Conservation (phyloP, 2,113 vertebrate genomes). For the Anguilla japonica region DNA sequence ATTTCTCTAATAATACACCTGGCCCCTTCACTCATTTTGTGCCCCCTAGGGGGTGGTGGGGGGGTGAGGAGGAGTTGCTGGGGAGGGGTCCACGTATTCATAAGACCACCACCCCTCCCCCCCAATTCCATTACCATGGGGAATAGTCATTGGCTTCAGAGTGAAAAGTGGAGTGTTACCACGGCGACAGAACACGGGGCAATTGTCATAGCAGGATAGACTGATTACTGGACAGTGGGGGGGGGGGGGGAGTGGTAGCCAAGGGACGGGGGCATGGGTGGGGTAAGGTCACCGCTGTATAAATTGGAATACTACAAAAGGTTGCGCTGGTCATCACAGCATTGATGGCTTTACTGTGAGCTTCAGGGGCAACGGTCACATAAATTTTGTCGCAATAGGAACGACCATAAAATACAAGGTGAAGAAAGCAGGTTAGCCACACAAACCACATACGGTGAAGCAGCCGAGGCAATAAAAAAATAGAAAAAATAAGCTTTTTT, state of each 20-base stretch:
- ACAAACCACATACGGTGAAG: no score
- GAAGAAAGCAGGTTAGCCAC: neutral
- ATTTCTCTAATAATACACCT: constrained; percentile 34
- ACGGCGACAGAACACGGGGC: constrained; percentile 56
- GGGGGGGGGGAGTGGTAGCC: constrained; percentile 18
- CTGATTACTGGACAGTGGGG: constrained; percentile 54
- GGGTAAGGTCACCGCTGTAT: constrained; percentile 51
- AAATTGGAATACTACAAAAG: constrained; percentile 37
- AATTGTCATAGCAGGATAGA: constrained; percentile 59
- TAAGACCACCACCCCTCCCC: constrained; percentile 11
- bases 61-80: constrained; percentile 24
- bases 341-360: constrained; percentile 55
- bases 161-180: constrained; percentile 50
- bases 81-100: constrained; percentile 39
- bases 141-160: constrained; percentile 6
- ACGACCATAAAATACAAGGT: constrained; percentile 19
- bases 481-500: no score
- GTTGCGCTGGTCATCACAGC: constrained; percentile 51
- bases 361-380: constrained; percentile 46
- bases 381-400: constrained; percentile 64
- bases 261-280: constrained; percentile 24
- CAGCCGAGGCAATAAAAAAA: neutral
- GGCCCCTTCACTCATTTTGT: constrained; percentile 24
- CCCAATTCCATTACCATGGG: constrained; percentile 35
- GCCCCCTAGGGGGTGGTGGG: constrained; percentile 1